Base-by-base conservation (phyloP, 2,888 invertebrate genomes). In the Leucophenga maculata region DNA sequence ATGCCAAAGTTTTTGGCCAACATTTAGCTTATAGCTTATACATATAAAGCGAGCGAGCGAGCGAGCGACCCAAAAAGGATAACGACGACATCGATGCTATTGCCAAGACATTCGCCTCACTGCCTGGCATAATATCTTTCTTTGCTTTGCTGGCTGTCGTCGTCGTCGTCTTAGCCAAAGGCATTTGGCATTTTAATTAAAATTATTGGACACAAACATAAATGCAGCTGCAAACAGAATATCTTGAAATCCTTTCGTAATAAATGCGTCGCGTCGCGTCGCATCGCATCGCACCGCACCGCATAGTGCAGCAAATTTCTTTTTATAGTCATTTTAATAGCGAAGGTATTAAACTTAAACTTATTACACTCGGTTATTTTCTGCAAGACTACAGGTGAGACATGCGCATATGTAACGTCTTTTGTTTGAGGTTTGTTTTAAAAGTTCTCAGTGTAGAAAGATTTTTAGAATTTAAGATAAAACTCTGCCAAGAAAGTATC, bases 291-390 rank as follows among this genome's bases (percentile, higher is more conserved):
- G 46, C 46, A 6, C 3, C n/a, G 46, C 14, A 3, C 3, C 6
- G n/a, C 14, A n/a, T 14, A 14, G 46, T n/a, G 46, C 46, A 46
- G 46, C 14, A 26, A 26, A 26, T 4, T 26, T 26, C 26, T 26
- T 26, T 26, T 26, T 26, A 26, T 4, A 46, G 2, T 16, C 50
- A 16, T 50, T 50, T 18, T 57, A 31, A 57, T 57, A 57, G 3
- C 57, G 13, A 16, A 57, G 13, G 31, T 57, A 57, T 57, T 57
- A 57, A 57, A 26, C 6, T 57, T 13, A 57, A 57, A 57, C 26
- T 31, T 57, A 57, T 57, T 57, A 57, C 57, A 8, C 18, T 22
- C 14, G 57, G 14, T 26, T 57, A 57, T 22, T 57, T 57, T 57
- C 57, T 14, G n/a, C 57, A 26, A 26, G 57, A 57, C 26, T 57